Base-by-base conservation (phyloP, 2,888 invertebrate genomes). In the Pimpla rufipes region DNA sequence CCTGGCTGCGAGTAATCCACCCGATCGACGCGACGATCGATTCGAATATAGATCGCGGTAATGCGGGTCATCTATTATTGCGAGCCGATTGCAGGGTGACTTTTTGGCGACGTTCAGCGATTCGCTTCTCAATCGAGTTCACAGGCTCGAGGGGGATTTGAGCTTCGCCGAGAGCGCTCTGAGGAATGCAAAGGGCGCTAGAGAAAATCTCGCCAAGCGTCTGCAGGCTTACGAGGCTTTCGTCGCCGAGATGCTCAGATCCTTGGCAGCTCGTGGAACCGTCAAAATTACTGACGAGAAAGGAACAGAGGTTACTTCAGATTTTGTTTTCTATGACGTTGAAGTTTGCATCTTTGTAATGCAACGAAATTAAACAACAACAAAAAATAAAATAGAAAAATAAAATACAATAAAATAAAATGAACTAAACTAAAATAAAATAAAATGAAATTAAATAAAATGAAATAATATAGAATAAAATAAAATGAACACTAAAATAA, bases 211-310 rank as follows among this genome's bases (percentile, higher is more conserved):
- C 1, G 52, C 68, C 8, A 81, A 77, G 70, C 80, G 85, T 71
- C 77, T 86, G 59, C 55, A 42, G 37, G 84, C 86, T 47, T 84
- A 86, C 77, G 85, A 86, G 50, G 64, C 68, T 73, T 86, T 86
- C 50, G 84, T 85, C 50, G 62, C 83, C 8, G 85, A 85, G 67
- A 85, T 86, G 86, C 62, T 86, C 8, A 79, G 50, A 13, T 83
- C 86, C 3, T 67, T 86, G 42, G 79, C 73, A n/a, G 23, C 59
- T 23, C 78, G 64, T 4, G 84, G 86, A 52, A 40, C 66, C 37
- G 85, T 86, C 7, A 80, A 83, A 40, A 84, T 86, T 18, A 86
- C 85, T 8, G 83, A 86, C 50, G 83, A 84, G 50, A 75, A 78
- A 35, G 86, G 85, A 55, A 74, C 77, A 13, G 79, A 85, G 84